phyloP scores from a whole-genome alignment of 2,797 vertebrate genomes.

The Intellagama lesueurii region DNA sequence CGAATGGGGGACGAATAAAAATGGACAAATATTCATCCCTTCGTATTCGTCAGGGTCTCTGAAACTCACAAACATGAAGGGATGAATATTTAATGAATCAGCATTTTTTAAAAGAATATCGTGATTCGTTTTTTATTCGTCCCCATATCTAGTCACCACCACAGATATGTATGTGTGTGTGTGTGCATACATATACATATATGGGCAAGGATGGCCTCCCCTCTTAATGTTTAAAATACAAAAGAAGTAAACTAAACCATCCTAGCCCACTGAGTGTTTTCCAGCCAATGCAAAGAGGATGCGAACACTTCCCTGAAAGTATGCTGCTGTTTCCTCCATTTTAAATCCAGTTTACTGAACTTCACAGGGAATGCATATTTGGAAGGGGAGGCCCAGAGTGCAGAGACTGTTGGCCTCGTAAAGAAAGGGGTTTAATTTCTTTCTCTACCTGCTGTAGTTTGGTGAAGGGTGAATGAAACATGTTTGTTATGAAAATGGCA shows the following conservation, averaged over 20 bases:
- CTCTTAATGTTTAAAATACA: not conserved
- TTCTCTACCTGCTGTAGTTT: not conserved
- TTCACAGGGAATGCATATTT: conserved; percentile 8
- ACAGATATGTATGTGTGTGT: too few relatives aligned
- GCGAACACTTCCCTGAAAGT: not conserved
- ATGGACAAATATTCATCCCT: too few relatives aligned
- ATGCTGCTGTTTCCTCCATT: not conserved
- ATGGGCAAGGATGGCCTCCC: too few relatives aligned
- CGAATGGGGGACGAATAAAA: too few relatives aligned
- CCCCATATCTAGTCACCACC: too few relatives aligned
- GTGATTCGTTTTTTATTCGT: too few relatives aligned
- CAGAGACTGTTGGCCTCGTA: not conserved
- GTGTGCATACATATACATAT: too few relatives aligned
- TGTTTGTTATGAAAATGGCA: not conserved
- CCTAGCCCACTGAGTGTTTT: not conserved
- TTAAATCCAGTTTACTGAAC: not conserved
- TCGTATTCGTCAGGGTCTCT: too few relatives aligned
- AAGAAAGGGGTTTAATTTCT: not conserved
- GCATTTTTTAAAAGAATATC: too few relatives aligned
- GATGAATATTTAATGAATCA: too few relatives aligned
- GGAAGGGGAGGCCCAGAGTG: not conserved
- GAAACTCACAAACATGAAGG: too few relatives aligned
- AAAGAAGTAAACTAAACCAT: too few relatives aligned
- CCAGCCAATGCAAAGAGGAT: not conserved
- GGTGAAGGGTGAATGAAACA: not conserved